phyloP scores from a whole-genome alignment of 2,888 invertebrate genomes.

The Xestia rhomboidea region DNA sequence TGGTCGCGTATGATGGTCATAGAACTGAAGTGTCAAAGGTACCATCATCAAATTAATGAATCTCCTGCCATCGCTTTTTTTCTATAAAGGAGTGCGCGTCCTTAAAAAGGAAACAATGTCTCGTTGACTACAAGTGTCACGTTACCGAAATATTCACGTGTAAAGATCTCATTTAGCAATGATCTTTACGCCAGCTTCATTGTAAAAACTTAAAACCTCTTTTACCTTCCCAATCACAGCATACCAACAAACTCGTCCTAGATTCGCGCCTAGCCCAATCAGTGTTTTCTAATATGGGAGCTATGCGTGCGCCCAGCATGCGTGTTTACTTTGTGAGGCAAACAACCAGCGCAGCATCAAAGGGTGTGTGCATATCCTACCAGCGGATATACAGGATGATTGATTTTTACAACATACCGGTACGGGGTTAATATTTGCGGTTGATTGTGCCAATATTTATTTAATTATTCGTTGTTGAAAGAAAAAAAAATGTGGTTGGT shows the following conservation, averaged over 20 bases:
- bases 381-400: neutral
- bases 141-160: neutral
- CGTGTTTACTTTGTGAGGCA: constrained; percentile 27
- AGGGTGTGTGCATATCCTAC: constrained; percentile 10
- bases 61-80: too few relatives aligned
- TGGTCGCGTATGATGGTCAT: neutral
- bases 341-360: constrained; percentile 34
- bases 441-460: neutral
- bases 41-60: neutral
- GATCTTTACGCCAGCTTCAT: neutral
- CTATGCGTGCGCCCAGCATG: constrained; percentile 3
- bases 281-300: neutral
- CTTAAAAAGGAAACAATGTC: too few relatives aligned
- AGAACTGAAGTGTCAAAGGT: neutral
- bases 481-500: too few relatives aligned
- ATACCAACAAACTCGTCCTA: neutral
- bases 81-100: too few relatives aligned
- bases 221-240: constrained; percentile 1
- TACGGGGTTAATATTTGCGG: neutral
- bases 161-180: neutral
- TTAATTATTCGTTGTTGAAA: neutral
- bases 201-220: neutral
- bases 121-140: neutral
- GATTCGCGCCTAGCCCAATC: neutral
- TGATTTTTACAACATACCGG: constrained; percentile 8